Evolutionary conservation across 2,113 vertebrate genomes (phyloP).

Genomic region (Ondatra zibethicus): DNA sequence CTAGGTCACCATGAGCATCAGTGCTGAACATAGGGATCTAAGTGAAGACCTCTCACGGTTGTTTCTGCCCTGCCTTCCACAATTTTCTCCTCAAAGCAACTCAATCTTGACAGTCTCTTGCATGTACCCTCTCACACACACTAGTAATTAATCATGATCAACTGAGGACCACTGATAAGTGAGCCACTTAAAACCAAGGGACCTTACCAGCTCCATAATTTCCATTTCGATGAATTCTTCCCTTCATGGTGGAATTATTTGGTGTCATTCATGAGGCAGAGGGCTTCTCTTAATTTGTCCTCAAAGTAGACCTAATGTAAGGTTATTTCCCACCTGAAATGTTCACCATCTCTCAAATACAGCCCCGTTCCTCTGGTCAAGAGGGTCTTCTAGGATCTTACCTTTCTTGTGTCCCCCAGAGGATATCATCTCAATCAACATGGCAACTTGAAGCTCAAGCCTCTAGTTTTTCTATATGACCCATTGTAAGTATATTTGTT

Average conservation of each 20-base stretch:
- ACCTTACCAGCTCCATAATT: background rate
- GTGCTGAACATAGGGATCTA: background rate
- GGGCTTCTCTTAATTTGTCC: background rate
- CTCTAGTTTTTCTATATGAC: background rate
- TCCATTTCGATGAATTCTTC: background rate
- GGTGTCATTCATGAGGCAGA: background rate
- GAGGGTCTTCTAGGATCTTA: background rate
- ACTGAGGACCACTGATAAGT: background rate
- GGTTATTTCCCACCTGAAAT: background rate
- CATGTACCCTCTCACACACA: background rate
- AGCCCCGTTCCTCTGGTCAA: background rate
- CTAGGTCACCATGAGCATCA: background rate
- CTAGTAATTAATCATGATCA: background rate
- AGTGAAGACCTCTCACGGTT: background rate
- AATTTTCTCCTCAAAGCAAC: background rate
- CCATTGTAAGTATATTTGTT: background rate
- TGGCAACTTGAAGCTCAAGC: background rate
- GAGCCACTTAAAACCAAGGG: background rate
- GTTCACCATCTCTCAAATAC: background rate
- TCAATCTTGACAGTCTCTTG: background rate
- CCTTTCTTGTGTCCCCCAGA: background rate
- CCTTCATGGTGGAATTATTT: background rate
- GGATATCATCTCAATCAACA: background rate
- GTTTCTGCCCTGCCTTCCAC: background rate
- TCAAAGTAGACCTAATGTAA: background rate